Evolutionary conservation across 2,113 vertebrate genomes (phyloP).

Genomic region (Sphyrna mokarran): DNA sequence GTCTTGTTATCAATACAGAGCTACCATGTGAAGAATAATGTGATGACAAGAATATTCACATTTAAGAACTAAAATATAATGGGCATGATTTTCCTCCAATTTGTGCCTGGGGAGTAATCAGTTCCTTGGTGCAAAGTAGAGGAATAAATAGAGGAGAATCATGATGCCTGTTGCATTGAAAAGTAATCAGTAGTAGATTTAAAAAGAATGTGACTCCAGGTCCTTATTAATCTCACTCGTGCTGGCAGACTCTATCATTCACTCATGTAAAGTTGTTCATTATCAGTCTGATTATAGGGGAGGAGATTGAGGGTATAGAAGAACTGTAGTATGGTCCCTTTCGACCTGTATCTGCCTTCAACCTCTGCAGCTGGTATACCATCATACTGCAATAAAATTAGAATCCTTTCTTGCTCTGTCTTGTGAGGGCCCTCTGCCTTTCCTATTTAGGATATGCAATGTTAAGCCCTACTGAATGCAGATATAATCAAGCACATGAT

Average conservation of each 20-base stretch:
- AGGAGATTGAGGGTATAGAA: neutral
- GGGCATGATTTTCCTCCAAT: neutral
- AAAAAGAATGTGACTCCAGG: neutral
- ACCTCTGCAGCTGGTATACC: neutral
- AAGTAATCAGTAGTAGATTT: neutral
- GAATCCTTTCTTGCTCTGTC: neutral
- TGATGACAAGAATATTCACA: neutral
- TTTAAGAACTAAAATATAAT: neutral
- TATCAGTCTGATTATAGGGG: neutral
- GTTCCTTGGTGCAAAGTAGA: neutral
- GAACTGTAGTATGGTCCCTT: neutral
- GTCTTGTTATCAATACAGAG: neutral
- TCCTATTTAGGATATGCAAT: too few species aligned
- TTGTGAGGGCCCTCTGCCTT: neutral
- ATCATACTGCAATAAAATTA: neutral
- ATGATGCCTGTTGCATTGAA: neutral
- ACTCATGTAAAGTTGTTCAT: neutral
- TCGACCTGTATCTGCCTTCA: neutral
- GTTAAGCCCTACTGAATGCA: neutral
- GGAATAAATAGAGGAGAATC: neutral
- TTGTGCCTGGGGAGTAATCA: neutral
- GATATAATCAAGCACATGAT: neutral
- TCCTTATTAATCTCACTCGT: neutral
- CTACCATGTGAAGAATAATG: neutral
- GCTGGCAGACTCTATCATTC: neutral